Evolutionary conservation across 2,888 invertebrate species (phyloP), one percentile per base, ranked within the genome.

Genomic region (Sclerodermus sp.): DNA sequence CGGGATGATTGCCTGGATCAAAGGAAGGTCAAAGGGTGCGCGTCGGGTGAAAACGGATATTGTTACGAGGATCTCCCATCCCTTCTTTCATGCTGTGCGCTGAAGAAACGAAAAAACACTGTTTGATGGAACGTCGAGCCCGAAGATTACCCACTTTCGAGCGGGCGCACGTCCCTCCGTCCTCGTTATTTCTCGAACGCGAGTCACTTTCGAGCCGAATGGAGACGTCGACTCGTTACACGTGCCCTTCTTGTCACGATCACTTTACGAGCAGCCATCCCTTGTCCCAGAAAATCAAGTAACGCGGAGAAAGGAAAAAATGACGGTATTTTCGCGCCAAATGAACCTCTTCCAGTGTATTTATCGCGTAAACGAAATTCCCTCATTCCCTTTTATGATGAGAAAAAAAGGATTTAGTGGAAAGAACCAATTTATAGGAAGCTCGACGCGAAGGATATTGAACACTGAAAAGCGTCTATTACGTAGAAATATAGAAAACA

Each of bases 1-100:
- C 18, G 2, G 38, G 55, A 62, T 61, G 64, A 62, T 62, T 51
- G 62, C 61, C 45, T 18, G 58, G 64, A 61, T 61, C 51, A 52
- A 45, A 46, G 42, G 23, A 42, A 50, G 44, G 18, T 42, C 29
- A 12, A 34, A 34, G 12, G 34, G 34, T n/a, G n/a, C n/a, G 13
- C 4, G n/a, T 34, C 12, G 51, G 51, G 53, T 53, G 47, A 38
- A 9, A 29, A 14, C 55, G 42, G 57, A 57, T 57, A 57, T 57
- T 57, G 47, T 56, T 56, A 56, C 45, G 43, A 41, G 16, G 13
- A 23, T 14, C 38, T 38, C 12, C 10, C 34, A 34, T 12, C 38
- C 38, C 14, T n/a, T 9, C 2, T 14, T 5, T 38, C 5, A 6
- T 12, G 38, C 4, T 9, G 17, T 14, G 3, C 34, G 34, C 4